Evolutionary conservation across 2,888 invertebrate species (phyloP).

Genomic region (Habroteleia sp.): DNA sequence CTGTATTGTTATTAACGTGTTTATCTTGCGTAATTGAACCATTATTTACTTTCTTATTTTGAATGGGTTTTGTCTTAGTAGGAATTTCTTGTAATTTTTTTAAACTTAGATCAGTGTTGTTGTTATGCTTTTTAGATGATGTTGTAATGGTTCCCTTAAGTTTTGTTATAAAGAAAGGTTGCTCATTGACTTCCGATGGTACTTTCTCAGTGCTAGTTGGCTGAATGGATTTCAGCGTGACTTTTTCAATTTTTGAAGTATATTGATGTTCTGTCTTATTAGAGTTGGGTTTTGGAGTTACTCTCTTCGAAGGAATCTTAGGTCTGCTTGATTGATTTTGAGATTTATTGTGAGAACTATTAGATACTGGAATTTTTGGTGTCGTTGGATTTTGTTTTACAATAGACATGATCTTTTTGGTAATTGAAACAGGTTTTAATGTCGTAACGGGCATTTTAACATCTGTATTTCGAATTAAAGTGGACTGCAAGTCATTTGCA

Average conservation of each 20-base stretch:
- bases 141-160: conserved; percentile 84
- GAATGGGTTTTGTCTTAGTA: conserved; percentile 67
- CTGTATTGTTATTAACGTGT: conserved; percentile 70
- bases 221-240: conserved; percentile 75
- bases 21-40: conserved; percentile 61
- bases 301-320: conserved; percentile 65
- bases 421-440: conserved; percentile 50
- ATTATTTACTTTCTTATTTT: conserved; percentile 69
- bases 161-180: conserved; percentile 82
- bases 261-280: conserved; percentile 66
- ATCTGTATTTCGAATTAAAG: conserved; percentile 1
- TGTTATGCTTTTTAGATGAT: conserved; percentile 78
- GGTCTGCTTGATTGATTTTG: conserved; percentile 57
- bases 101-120: conserved; percentile 22
- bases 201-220: conserved; percentile 70
- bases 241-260: conserved; percentile 77
- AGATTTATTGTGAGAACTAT: conserved; percentile 17
- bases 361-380: conserved; percentile 14
- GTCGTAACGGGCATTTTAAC: conserved; percentile 27
- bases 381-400: conserved; percentile 65
- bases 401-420: conserved; percentile 64
- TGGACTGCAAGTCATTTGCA: conserved; percentile 1
- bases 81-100: conserved; percentile 61
- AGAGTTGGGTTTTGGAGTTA: conserved; percentile 62
- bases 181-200: conserved; percentile 68